phyloP scores from a whole-genome alignment of 2,113 vertebrate species.

The Tachysurus vachellii region DNA sequence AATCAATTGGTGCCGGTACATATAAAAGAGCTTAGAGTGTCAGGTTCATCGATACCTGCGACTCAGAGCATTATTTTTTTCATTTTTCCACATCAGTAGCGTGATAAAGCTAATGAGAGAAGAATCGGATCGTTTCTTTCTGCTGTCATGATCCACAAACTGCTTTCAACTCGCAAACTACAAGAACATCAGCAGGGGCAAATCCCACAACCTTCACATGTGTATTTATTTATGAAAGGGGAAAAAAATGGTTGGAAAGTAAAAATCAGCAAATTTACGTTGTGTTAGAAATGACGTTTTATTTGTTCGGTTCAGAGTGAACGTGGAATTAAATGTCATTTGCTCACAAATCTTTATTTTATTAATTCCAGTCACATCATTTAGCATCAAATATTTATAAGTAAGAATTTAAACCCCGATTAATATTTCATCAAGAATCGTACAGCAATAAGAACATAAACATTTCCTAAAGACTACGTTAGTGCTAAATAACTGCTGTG shows the following conservation, averaged over 20 bases:
- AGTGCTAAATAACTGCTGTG: background rate
- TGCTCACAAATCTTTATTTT: background rate
- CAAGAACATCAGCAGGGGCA: background rate
- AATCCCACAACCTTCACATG: background rate
- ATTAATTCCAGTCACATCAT: background rate
- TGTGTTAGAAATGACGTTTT: background rate
- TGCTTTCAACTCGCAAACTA: background rate
- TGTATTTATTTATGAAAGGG: background rate
- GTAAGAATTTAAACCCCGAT: background rate
- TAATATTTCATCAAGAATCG: background rate
- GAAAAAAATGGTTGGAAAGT: background rate
- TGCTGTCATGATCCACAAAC: background rate
- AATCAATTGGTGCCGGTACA: background rate
- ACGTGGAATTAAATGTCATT: background rate
- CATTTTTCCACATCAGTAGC: background rate
- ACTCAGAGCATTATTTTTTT: background rate
- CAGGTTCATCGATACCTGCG: background rate
- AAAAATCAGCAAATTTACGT: background rate
- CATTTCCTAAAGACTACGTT: background rate
- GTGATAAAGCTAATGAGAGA: background rate
- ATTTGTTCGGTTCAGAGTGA: background rate
- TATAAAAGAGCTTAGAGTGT: background rate
- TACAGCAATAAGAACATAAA: background rate
- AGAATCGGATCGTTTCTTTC: background rate
- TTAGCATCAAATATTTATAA: background rate